Base-by-base conservation (phyloP, 2,888 invertebrate species). In the Belgica antarctica region DNA sequence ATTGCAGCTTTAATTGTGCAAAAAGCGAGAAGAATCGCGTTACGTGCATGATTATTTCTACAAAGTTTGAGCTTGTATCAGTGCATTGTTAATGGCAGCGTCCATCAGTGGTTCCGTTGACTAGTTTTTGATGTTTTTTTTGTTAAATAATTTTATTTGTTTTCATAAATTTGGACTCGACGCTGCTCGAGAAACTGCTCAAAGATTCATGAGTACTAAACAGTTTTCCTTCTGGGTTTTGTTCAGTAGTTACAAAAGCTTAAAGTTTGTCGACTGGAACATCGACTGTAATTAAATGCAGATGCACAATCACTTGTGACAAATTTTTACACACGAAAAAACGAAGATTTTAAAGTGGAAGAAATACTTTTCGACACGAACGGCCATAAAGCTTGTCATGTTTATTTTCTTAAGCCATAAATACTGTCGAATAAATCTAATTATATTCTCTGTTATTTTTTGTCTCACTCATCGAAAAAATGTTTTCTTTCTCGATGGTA, bases 1-100 rank as follows among this genome's bases (percentile, higher is more conserved):
- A 52, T 52, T 52, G 52, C 19, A 52, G 2, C 22, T 52, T 52
- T 52, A 52, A 52, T 52, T 52, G 52, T 17, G 52, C 52, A 52
- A 52, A 52, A 12, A 52, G 52, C 52, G 52, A 52, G 22, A 52
- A 17, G 52, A 52, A 52, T 22, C 12, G 52, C 52, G 4, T 52
- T 52, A 17, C 17, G 52, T 52, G 52, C 52, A 17, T 22, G 22
- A 46, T 46, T 7, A 7, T 46, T 7, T 12, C 17, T 7, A 46
- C 46, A 17, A 12, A 15, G n/a, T n/a, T n/a, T n/a, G n/a, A n/a
- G n/a, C n/a, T n/a, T n/a, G n/a, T n/a, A n/a, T n/a, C n/a, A n/a
- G n/a, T n/a, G n/a, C n/a, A n/a, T 7, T 46, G 46, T n/a, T 15
- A 46, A 31, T 31, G 34, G 12, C 5, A 31, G 12, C 34, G 34